Conservation (phyloP, 2,113 vertebrate species). For the Atherinomorus stipes region DNA sequence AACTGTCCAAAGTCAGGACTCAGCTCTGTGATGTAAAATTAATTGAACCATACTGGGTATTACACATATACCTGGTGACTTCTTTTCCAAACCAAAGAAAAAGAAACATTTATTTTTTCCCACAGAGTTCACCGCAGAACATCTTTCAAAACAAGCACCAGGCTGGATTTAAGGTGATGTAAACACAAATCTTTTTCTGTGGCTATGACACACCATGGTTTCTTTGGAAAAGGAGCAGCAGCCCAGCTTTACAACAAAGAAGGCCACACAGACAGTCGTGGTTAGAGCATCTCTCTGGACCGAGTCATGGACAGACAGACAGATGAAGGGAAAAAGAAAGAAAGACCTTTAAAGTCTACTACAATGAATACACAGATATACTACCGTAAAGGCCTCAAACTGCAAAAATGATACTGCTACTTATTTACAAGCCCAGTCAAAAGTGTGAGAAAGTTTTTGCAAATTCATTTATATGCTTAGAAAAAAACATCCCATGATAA, state of each 20-base stretch:
- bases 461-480: background rate
- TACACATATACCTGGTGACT: constrained; percentile 71
- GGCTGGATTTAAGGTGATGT: constrained; percentile 78
- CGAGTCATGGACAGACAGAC: constrained; percentile 55
- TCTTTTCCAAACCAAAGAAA: constrained; percentile 68
- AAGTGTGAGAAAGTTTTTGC: constrained; percentile 1
- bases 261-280: constrained; percentile 81
- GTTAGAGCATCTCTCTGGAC: constrained; percentile 67
- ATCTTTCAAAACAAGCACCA: constrained; percentile 82
- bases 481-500: background rate
- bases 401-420: background rate
- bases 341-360: constrained; percentile 29
- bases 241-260: constrained; percentile 78
- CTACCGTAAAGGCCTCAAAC: constrained; percentile 6
- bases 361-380: constrained; percentile 44
- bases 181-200: constrained; percentile 81
- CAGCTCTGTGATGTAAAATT: constrained; percentile 26
- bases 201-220: constrained; percentile 81
- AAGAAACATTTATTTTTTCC: constrained; percentile 71
- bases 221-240: constrained; percentile 78
- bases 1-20: constrained; percentile 35
- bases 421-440: constrained; percentile 22
- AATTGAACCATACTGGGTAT: constrained; percentile 50
- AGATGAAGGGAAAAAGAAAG: constrained; percentile 30
- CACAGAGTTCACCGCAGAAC: constrained; percentile 75